phyloP scores from a whole-genome alignment of 2,888 invertebrate genomes.

The Dastarcus helophoroides region DNA sequence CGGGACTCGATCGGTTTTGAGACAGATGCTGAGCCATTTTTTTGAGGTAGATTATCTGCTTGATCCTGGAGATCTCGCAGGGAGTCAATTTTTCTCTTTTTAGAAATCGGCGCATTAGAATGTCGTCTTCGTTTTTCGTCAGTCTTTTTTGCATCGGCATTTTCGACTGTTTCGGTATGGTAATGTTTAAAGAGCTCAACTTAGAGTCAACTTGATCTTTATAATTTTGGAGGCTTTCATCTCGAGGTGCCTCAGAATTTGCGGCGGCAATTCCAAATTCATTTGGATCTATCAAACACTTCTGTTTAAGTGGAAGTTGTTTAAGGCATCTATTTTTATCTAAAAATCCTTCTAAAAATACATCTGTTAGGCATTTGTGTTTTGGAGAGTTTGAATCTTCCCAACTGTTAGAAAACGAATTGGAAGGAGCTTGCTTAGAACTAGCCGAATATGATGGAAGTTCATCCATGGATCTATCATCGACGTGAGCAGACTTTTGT shows the following conservation, averaged over 20 bases:
- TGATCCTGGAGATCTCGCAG: conserved; percentile 24
- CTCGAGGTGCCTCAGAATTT: conserved; percentile 10
- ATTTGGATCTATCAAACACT: conserved; percentile 20
- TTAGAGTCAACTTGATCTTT: conserved; percentile 27
- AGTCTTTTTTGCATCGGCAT: conserved; percentile 2
- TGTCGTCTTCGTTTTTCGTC: conserved; percentile 13
- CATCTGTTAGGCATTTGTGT: conserved; percentile 7
- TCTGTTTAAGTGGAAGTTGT: conserved; percentile 17
- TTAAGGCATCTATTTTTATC: conserved; percentile 10
- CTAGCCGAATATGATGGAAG: no score
- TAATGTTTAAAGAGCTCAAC: conserved; percentile 25
- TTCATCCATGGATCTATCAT: no score
- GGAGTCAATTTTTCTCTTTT: conserved; percentile 21
- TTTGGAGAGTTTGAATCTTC: conserved; percentile 22
- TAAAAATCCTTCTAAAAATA: conserved; percentile 6
- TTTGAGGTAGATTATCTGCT: conserved; percentile 25
- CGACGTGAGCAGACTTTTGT: no score
- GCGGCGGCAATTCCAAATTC: conserved; percentile 14
- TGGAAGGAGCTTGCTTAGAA: no score
- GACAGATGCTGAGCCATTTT: conserved; percentile 18
- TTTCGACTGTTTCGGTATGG: conserved; percentile 21
- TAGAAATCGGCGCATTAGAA: conserved; percentile 22
- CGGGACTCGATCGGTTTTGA: conserved; percentile 1
- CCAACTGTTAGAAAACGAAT: no score
- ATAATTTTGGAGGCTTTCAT: conserved; percentile 23